Evolutionary conservation across 2,113 vertebrate genomes (phyloP).

Genomic region (Boulengeromyrus knoepffleri): DNA sequence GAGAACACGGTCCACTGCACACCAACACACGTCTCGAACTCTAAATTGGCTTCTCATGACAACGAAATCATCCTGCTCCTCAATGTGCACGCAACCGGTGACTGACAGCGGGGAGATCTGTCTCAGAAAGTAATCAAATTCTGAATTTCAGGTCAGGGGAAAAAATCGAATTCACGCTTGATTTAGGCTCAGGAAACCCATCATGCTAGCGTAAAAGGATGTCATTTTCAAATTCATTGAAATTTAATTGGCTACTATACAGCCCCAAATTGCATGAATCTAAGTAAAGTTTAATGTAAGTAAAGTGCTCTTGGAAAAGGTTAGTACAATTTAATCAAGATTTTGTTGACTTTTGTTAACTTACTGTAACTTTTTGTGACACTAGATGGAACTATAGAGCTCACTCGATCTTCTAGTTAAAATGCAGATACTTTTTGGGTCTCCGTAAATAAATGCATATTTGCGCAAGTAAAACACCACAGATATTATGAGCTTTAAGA

Average conservation of each 20-base stretch:
- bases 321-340: not conserved
- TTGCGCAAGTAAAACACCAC: not conserved
- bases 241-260: not conserved
- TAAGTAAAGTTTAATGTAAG: not conserved
- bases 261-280: not conserved
- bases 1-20: constrained; percentile 28
- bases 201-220: not conserved
- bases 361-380: constrained; percentile 27
- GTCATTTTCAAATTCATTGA: constrained; percentile 9
- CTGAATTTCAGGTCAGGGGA: not conserved
- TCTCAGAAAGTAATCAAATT: constrained; percentile 8
- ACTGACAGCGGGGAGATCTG: constrained; percentile 34
- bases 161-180: not conserved
- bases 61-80: constrained; percentile 42
- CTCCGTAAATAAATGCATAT: not conserved
- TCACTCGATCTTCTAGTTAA: not conserved
- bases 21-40: constrained; percentile 42
- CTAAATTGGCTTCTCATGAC: constrained; percentile 43
- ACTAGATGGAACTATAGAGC: constrained; percentile 57
- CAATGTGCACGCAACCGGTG: constrained; percentile 30
- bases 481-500: not conserved
- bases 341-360: not conserved
- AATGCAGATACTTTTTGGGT: not conserved
- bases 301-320: not conserved
- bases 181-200: constrained; percentile 3